Evolutionary conservation across 2,113 vertebrate species (phyloP).

Genomic region (Cephalopholis sonnerati): DNA sequence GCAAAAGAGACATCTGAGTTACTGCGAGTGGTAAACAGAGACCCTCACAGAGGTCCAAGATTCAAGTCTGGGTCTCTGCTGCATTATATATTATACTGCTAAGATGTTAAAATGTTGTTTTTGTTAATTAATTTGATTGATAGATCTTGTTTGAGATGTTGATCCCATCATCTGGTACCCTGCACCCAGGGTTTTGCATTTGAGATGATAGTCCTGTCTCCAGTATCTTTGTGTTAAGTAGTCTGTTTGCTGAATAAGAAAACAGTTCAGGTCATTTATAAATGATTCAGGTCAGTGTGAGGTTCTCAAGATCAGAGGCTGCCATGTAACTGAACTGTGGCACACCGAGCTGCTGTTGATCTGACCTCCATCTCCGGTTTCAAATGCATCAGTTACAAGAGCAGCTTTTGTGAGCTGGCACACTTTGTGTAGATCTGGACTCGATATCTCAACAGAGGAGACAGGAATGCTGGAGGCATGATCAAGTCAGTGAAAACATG

Average conservation of each 20-base stretch:
- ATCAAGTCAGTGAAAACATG: neutral
- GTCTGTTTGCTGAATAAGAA: neutral
- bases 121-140: neutral
- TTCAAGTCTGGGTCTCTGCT: neutral
- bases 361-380: neutral
- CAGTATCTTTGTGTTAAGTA: neutral
- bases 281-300: conserved; percentile 11
- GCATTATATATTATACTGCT: neutral
- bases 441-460: neutral
- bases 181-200: neutral
- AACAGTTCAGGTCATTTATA: neutral
- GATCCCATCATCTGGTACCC: neutral
- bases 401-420: neutral
- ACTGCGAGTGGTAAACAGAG: neutral
- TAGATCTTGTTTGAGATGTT: neutral
- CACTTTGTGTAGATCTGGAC: neutral
- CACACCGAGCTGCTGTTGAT: neutral
- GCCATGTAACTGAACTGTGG: too few relatives aligned
- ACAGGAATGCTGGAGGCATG: neutral
- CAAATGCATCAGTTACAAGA: neutral
- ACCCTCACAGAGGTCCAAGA: neutral
- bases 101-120: too few relatives aligned
- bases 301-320: neutral
- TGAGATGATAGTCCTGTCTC: neutral
- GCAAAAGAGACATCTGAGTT: neutral